Base-by-base conservation (phyloP, 2,797 vertebrate genomes). In the Heteromormyrus szaboi region DNA sequence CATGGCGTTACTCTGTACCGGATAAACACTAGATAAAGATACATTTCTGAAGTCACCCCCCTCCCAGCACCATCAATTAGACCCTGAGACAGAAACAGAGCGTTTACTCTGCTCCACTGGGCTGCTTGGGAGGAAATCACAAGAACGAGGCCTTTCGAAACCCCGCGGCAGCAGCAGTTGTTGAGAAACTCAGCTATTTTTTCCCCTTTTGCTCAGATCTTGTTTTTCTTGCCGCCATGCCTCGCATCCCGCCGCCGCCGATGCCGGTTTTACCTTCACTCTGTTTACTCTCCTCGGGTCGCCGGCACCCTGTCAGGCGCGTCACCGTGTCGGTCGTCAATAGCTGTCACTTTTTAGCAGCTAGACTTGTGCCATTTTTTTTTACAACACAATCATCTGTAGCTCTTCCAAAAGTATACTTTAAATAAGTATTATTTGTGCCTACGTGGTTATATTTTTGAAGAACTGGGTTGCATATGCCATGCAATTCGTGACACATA, bases 71-170 rank as follows among this genome's bases (percentile, higher is more conserved):
- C 54, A 37, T 48, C 53, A 83, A 83, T 81, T 87, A 88, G 89
- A 72, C 41, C 56, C 83, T 84, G 22, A 89, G 59, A 85, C 86
- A 87, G 41, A 86, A 81, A 41, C 22, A 54, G 12, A 89, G 41
- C 22, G 41, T 87, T 68, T 89, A 88, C 87, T 85, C 88, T 93
- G 94, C 91, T 94, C 92, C 92, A 90, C 89, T 92, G 88, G 93
- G 92, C 93, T 93, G 92, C 93, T 92, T 92, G 95, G 94, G 95
- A 96, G 95, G 95, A 96, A 96, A 94, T 96, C 95, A 95, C 95
- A 94, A 95, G 95, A 94, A 93, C 92, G 94, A 84, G 94, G 94
- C 94, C 94, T 95, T 95, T 95, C 94, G 94, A 93, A 95, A 95
- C 93, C 91, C 90, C 90, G 93, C 94, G 93, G 94, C 95, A 96